Evolutionary conservation across 2,113 vertebrate species (phyloP), one percentile per base, ranked within the genome.

Genomic region (Climacteris rufus): DNA sequence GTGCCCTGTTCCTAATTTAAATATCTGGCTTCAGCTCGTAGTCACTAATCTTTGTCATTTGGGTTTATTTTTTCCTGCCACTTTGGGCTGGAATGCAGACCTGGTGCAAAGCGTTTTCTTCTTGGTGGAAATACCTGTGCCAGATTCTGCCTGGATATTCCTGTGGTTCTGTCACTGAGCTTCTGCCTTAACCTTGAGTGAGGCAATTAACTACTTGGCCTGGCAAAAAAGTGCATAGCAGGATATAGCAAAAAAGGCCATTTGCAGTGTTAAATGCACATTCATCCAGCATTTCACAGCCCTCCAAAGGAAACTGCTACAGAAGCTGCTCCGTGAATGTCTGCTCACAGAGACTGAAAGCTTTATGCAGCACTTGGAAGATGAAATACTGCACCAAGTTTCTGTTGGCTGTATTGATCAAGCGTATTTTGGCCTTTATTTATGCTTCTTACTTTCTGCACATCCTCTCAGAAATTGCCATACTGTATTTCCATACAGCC

Each of bases 1-100:
- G 35, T 75, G 44, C n/a, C 53, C 88, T 75, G 12, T 63, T 93
- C 65, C n/a, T 87, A 60, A 86, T 96, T 86, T 83, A 83, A 93
- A 86, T 92, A 56, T 44, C 59, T 88, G 52, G 35, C 68, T 90
- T 78, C n/a, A 63, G 79, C 39, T 88, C 2, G 0, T 24, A 71
- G 70, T 72, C 75, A 76, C 76, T 78, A 44, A 83, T 90, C 77
- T 52, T 72, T 94, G 90, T 82, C 56, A 83, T 88, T 87, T 50
- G 66, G 28, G 11, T 40, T 80, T 69, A 20, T 52, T 40, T 85
- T 91, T 88, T 50, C 39, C 54, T 86, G 63, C 25, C 37, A 5
- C 2, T 77, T 93, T 61, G 59, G 4, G 1, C 75, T 74, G 66
- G 50, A 80, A 90, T 45, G 59, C 31, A 88, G 63, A 83, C 24